Base-by-base conservation (phyloP, 2,113 vertebrate genomes). In the Lycaon pictus region DNA sequence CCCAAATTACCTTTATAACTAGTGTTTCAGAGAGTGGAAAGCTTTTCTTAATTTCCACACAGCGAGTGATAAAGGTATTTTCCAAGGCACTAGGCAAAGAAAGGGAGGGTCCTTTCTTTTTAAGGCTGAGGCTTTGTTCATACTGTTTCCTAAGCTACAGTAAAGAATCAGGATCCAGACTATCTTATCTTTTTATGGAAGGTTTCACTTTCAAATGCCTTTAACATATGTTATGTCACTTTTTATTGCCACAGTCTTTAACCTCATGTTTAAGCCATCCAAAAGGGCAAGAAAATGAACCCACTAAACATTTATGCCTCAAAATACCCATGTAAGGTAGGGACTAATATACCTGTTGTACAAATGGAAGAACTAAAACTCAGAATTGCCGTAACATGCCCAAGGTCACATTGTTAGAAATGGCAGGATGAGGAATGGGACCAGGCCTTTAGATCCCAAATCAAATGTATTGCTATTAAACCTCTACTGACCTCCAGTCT, bases 1-100 rank as follows among this genome's bases (percentile, higher is more conserved):
- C 82, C 79, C 67, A 96, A 92, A 95, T 94, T 97, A 89, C 86
- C 89, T 93, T 80, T 90, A 69, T 80, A 97, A 63, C 32, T 15
- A 92, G 62, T 25, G 15, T 74, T 93, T 93, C 88, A 94, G 83
- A 74, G 93, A 16, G 1, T 89, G 72, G 60, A 71, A 96, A 93
- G 43, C 48, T 92, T 88, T 93, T 69, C 69, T 93, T 96, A 93
- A 97, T 97, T 96, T 95, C 65, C 53, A 77, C 29, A 60, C 53
- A 69, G 20, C 27, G 16, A 16, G 25, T 89, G 92, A 76, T 55
- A 87, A 92, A 83, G 76, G 58, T 80, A 51, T 90, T 95, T 96
- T 74, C 27, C 74, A 76, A 97, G 83, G 35, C 53, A 65, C 16
- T 17, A 67, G 29, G 35, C 77, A 86, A 51, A 91, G 25, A 86